Conservation (phyloP, 2,797 vertebrate species). For the Eulemur mongoz region DNA sequence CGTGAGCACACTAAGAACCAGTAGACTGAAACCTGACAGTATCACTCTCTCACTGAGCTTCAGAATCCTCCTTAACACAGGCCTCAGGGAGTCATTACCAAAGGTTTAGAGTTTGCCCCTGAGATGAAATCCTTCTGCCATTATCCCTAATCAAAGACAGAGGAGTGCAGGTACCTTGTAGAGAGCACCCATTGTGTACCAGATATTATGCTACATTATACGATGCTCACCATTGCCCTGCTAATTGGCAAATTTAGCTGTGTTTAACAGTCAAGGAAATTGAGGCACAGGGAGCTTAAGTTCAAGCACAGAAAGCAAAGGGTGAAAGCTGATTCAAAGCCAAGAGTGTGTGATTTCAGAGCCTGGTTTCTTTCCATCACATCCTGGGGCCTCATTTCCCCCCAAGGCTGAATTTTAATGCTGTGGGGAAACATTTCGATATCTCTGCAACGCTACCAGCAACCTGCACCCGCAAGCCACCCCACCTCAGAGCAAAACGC, state of each 20-base stretch:
- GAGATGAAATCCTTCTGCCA: no score
- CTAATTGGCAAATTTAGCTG: background rate
- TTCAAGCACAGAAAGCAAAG: background rate
- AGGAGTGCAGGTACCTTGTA: fast-evolving
- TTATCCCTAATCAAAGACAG: background rate
- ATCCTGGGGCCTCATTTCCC: background rate
- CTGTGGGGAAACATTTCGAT: background rate
- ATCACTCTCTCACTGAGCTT: background rate
- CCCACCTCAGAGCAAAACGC: background rate
- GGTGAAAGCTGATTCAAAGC: background rate
- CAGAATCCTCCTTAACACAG: background rate
- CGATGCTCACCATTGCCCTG: no score
- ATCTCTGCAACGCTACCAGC: background rate
- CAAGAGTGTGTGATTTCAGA: background rate
- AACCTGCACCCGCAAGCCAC: background rate
- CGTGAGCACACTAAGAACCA: no score
- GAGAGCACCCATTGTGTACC: background rate
- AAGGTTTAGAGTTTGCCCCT: no score
- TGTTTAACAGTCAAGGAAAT: background rate
- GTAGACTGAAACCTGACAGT: no score
- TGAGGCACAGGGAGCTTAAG: background rate
- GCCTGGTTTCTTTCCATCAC: background rate
- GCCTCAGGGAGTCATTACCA: background rate
- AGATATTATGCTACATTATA: fast-evolving
- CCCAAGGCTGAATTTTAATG: background rate